Conservation (phyloP, 2,113 vertebrate species). For the Eulemur rufifrons region DNA sequence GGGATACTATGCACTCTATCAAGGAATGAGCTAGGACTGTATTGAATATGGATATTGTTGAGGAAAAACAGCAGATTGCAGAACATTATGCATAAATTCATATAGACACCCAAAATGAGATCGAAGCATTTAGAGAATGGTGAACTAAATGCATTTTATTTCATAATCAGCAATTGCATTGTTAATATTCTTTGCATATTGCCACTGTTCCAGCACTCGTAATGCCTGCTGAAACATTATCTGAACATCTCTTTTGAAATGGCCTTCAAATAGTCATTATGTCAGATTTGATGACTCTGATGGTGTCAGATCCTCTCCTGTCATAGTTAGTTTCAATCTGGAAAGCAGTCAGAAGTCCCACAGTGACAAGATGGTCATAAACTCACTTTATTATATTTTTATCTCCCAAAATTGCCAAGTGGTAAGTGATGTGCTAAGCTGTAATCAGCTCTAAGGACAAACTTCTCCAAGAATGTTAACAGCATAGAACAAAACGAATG, state of each 20-base stretch:
- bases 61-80: background rate
- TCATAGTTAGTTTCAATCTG: background rate
- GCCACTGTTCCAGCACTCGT: background rate
- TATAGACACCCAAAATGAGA: background rate
- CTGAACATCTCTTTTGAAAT: background rate
- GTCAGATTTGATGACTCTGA: background rate
- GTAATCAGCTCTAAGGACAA: slow-evolving; percentile 1
- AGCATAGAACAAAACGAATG: background rate
- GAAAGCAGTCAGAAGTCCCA: slow-evolving; percentile 7
- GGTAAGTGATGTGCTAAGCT: background rate
- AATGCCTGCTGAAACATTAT: background rate
- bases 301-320: background rate
- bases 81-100: background rate
- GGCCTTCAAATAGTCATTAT: background rate
- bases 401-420: background rate
- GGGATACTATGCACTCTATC: background rate
- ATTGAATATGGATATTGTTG: background rate
- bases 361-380: slow-evolving; percentile 18
- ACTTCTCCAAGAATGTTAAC: slow-evolving; percentile 5
- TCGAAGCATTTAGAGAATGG: background rate
- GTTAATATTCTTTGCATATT: slow-evolving; percentile 11
- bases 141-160: background rate
- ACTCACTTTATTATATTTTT: slow-evolving; percentile 39
- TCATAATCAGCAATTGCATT: background rate
- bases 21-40: background rate